These are phyloP conservation scores for Steinernema hermaphroditum DNA, from an alignment of 2,888 invertebrate species.

Conservation along the genomic window DNA sequence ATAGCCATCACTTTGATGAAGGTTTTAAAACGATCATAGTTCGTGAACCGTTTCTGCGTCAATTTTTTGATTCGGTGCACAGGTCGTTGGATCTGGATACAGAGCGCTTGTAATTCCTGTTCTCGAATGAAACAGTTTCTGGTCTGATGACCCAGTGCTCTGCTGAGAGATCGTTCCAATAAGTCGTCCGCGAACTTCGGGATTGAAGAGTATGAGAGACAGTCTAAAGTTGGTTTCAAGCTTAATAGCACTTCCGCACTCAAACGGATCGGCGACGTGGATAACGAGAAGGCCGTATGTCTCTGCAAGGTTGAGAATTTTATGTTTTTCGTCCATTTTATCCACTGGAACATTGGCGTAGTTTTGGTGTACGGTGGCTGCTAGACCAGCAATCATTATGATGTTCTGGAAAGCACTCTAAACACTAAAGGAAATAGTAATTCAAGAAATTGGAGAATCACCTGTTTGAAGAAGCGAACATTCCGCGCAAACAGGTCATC, in stretches of 20 bases:
- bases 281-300: neutral
- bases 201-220: neutral
- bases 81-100: too few species aligned
- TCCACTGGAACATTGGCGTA: neutral
- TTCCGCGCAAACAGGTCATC: neutral
- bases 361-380: neutral
- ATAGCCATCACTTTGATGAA: too few species aligned
- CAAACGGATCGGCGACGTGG: neutral
- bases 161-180: neutral
- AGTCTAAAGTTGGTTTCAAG: neutral
- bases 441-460: too few species aligned
- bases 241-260: too few species aligned
- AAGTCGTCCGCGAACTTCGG: neutral
- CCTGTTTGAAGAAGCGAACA: conserved; percentile 15
- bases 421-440: neutral
- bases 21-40: too few species aligned
- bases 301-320: neutral
- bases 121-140: too few species aligned
- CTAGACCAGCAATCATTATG: neutral
- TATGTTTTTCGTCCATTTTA: neutral
- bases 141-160: too few species aligned
- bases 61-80: too few species aligned
- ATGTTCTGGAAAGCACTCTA: conserved; percentile 10
- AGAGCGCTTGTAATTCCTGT: too few species aligned
- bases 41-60: too few species aligned